Base-by-base conservation (phyloP, 2,888 invertebrate genomes). In the Mesodorylaimus sp. region DNA sequence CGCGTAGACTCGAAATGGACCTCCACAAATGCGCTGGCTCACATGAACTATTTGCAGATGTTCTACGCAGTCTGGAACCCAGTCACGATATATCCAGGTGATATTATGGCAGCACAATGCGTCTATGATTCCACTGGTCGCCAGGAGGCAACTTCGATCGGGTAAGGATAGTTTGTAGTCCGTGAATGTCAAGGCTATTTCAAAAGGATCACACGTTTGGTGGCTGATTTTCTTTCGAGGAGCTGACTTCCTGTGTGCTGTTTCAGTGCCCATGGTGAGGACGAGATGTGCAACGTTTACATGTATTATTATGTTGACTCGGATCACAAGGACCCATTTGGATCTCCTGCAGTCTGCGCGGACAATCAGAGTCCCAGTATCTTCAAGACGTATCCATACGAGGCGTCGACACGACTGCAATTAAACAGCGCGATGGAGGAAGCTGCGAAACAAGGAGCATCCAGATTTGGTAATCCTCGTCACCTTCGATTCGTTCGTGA, bases 251-350 rank as follows among this genome's bases (percentile, higher is more conserved):
- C n/a, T n/a, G n/a, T n/a, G n/a, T 13, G 13, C 7, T 32, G 7
- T 59, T 57, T 28, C 48, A 70, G 72, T 21, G 58, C 61, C 47
- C 70, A 70, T 52, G 67, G 69, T 2, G 62, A 58, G 16, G 69
- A 73, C 57, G 73, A 73, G 60, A 74, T 73, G 73, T 73, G 73
- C 59, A 74, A 73, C 56, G 63, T 73, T 55, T 73, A 73, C 58
- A 58, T 69, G 54, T 72, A 73, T 72, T 28, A 19, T 36, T 73
- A 69, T 58, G 21, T 68, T 10, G 64, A 66, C 43, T 60, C 61
- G 3, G 55, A 58, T 24, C 51, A 57, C 47, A 45, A 61, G 57
- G 67, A 55, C 39, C 66, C 53, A 28, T 61, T 50, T 66, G 69
- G 48, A 60, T 65, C 60, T 58, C 60, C 42, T 21, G 5, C 55